A percentile compares a stretch with the other conserved stretches of the same genome.
These are phyloP conservation scores for Harmothoe impar DNA, from an alignment of 2,888 invertebrate genomes.

Conservation along the genomic window DNA sequence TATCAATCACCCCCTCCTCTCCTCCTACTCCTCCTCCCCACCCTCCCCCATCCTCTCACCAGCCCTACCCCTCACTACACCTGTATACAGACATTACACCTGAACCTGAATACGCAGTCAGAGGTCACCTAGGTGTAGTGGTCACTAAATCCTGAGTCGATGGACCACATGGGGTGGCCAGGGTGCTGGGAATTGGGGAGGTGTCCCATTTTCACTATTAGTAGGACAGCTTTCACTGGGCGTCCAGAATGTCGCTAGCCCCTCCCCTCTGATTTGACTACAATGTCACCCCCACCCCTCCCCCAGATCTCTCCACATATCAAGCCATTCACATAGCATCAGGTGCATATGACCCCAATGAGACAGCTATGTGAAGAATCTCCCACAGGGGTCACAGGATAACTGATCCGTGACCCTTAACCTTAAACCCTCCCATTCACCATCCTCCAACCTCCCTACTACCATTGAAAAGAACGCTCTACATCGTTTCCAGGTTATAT, in stretches of 20 bases:
- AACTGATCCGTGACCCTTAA: constrained; percentile 19
- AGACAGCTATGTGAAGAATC: constrained; percentile 14
- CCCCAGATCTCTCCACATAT: background rate
- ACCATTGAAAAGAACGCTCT: background rate
- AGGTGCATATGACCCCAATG: background rate
- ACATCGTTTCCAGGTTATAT: background rate
- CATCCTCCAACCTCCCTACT: background rate
- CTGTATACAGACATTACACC: background rate
- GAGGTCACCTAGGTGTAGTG: constrained; percentile 5
- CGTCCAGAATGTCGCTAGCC: background rate
- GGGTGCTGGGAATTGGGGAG: too few species aligned
- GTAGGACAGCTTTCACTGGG: too few species aligned
- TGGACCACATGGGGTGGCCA: background rate
- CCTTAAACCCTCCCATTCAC: background rate
- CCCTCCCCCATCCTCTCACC: background rate
- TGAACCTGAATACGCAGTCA: background rate
- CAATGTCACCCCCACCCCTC: background rate
- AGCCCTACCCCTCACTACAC: too few species aligned
- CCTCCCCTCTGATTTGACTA: background rate
- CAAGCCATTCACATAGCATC: background rate
- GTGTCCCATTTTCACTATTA: too few species aligned
- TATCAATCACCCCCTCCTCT: background rate
- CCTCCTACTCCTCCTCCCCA: background rate
- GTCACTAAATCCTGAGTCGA: background rate
- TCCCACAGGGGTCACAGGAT: background rate